These are phyloP conservation scores for Sebastes kiyomatsui DNA, from an alignment of 2,797 vertebrate genomes.

Conservation along the genomic window DNA sequence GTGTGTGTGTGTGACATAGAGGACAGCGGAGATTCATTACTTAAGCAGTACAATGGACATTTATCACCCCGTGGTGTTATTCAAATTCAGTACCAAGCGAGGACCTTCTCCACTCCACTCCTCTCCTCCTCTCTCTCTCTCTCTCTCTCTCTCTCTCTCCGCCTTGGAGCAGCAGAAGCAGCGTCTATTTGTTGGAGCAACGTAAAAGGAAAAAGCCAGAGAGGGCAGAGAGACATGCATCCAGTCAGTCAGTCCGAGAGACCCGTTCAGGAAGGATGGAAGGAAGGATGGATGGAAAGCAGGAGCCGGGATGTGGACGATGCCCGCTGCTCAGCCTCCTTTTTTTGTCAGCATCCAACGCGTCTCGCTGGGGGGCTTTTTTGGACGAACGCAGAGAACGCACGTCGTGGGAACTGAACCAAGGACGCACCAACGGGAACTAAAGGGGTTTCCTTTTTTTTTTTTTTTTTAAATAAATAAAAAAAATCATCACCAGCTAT, in stretches of 20 bases:
- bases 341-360: conserved; percentile 54
- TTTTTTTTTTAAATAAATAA: background rate
- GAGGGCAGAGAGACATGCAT: conserved; percentile 76
- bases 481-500: conserved; percentile 12
- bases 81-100: conserved; percentile 99
- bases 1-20: conserved; percentile 84
- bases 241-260: conserved; percentile 73
- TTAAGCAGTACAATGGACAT: conserved; percentile 99
- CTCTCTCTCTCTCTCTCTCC: conserved; percentile 36
- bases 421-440: conserved; percentile 75
- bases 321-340: conserved; percentile 36
- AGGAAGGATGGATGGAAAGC: background rate
- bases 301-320: conserved; percentile 49
- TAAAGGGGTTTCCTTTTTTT: conserved; percentile 54
- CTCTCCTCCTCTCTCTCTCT: conserved; percentile 6
- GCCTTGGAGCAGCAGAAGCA: conserved; percentile 71
- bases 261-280: conserved; percentile 63
- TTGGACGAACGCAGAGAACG: conserved; percentile 54
- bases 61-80: conserved; percentile 99
- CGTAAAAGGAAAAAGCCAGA: conserved; percentile 83
- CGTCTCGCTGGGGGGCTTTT: conserved; percentile 62
- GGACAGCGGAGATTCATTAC: conserved; percentile 99
- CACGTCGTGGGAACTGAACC: conserved; percentile 73
- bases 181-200: conserved; percentile 90
- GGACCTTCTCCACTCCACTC: conserved; percentile 93